phyloP scores from a whole-genome alignment of 2,113 vertebrate genomes.

The Peromyscus californicus region DNA sequence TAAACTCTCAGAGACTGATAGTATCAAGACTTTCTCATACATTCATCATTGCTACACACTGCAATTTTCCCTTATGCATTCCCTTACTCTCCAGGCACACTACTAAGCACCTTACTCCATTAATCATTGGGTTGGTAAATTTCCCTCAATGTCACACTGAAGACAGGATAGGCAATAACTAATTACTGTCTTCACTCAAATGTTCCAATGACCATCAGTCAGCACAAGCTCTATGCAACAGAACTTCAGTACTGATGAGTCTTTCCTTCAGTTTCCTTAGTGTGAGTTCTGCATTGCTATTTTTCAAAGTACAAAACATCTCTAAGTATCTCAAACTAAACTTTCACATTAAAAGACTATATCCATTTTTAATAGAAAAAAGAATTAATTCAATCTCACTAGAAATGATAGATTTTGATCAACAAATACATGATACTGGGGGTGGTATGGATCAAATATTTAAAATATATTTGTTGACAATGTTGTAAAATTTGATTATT shows the following conservation, averaged over 20 bases:
- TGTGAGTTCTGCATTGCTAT: background rate
- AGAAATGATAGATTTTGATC: constrained; percentile 46
- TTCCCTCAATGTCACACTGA: background rate
- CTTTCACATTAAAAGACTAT: constrained; percentile 35
- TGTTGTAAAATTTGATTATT: constrained; percentile 20
- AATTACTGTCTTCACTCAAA: constrained; percentile 35
- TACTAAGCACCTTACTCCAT: constrained; percentile 11
- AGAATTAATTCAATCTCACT: constrained; percentile 36
- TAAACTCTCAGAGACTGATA: background rate
- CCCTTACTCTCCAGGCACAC: constrained; percentile 11
- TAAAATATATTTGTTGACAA: constrained; percentile 53
- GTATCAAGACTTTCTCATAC: constrained; percentile 4
- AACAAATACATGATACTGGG: constrained; percentile 26
- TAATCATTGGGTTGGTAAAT: background rate
- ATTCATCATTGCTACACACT: background rate
- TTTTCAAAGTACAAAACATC: constrained; percentile 53
- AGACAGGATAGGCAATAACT: background rate
- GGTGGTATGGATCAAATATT: constrained; percentile 23
- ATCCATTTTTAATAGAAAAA: constrained; percentile 61
- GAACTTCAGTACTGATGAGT: background rate
- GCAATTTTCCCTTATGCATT: background rate
- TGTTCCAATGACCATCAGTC: constrained; percentile 14
- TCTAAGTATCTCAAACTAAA: background rate
- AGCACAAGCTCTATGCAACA: background rate
- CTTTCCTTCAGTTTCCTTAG: background rate